These are phyloP conservation scores for Thecocarcelia acutangulata DNA, from an alignment of 2,888 invertebrate species.

Conservation along the genomic window DNA sequence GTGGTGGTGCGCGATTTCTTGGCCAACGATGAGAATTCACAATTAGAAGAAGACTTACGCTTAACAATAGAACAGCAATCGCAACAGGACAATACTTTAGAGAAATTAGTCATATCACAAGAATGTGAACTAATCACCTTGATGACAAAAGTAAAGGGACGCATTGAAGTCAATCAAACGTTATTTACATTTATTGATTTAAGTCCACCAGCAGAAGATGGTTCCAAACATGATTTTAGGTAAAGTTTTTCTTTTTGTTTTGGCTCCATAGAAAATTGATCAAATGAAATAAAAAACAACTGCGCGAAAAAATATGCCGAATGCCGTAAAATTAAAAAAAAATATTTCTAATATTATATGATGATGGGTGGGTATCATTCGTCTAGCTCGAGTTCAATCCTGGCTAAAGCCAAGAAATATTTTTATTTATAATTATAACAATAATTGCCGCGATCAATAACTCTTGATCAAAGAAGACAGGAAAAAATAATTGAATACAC, in stretches of 20 bases:
- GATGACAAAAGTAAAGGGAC: conserved; percentile 84
- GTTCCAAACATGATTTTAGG: conserved; percentile 82
- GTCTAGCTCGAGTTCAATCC: too few species aligned
- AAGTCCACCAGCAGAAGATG: conserved; percentile 82
- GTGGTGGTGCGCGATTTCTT: conserved; percentile 81
- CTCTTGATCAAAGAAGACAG: too few species aligned
- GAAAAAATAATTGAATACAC: too few species aligned
- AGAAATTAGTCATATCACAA: conserved; percentile 84
- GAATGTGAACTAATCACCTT: conserved; percentile 85
- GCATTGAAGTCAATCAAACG: conserved; percentile 84
- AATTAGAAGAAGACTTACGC: conserved; percentile 82
- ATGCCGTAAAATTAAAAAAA: too few species aligned
- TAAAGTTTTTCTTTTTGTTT: conserved; percentile 70
- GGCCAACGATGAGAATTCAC: conserved; percentile 81
- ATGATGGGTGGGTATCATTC: too few species aligned
- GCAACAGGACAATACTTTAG: conserved; percentile 82
- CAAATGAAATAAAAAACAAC: too few species aligned
- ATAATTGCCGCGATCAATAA: too few species aligned
- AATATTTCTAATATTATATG: too few species aligned
- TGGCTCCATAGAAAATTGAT: neutral
- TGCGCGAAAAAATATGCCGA: too few species aligned
- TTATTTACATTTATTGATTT: conserved; percentile 84
- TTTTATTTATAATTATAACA: too few species aligned
- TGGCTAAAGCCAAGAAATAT: too few species aligned
- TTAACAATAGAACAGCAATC: conserved; percentile 80